Evolutionary conservation across 2,888 invertebrate species (phyloP), one percentile per base, ranked within the genome.

Genomic region (Drosophila tanythrix): DNA sequence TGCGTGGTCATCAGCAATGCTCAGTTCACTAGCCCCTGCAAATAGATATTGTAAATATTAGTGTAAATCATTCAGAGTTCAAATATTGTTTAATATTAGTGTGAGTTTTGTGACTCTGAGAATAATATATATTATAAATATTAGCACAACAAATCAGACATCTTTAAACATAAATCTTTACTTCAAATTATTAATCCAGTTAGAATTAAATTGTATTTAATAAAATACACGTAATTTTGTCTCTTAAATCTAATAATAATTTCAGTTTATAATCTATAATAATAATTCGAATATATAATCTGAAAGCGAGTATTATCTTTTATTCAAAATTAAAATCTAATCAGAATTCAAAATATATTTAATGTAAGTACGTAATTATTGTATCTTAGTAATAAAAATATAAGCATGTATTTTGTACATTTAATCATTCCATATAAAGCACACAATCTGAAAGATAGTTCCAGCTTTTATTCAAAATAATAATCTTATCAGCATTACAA

Each of bases 1-100:
- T 84, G 83, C 18, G 76, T 85, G n/a, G 66, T 85, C 66, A 85
- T 85, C 21, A 79, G 76, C 60, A 80, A 81, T 53, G 69, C 76
- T 4, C 81, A 84, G 50, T 66, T 79, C 31, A 73, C 38, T 15
- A 85, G 78, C 51, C 82, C 84, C 27, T 70, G 63, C 70, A 82
- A 84, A 84, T 74, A 66, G 48, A 55, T 35, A 51, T 69, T 51
- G 48, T 7, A 31, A 8, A 27, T 11, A n/a, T 4, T 25, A 35
- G 25, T 55, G 15, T 60, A 70, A 70, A 82, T 46, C n/a, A 38
- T 31, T 40, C 8, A 15, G 25, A 46, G 8, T 8, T 15, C 0
- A 7, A 15, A 46, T 8, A 8, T 8, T 46, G 8, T 7, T 7
- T 1, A 13, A 46, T 13, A 21, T 7, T 13, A 1, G n/a, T 5